phyloP scores from a whole-genome alignment of 2,888 invertebrate species.

The Sisyra terminalis region DNA sequence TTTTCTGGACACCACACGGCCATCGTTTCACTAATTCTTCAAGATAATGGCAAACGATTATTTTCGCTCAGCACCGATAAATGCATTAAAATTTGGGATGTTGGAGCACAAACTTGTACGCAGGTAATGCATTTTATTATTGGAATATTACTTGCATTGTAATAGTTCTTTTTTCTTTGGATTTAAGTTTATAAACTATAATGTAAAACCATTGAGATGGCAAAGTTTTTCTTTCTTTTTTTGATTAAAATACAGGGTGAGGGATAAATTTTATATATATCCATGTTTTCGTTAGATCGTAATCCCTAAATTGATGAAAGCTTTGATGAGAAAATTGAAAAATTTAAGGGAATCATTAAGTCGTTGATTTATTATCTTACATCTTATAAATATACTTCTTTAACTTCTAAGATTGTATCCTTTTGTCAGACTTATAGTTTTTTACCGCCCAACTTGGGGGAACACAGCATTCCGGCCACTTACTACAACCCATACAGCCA shows the following conservation, averaged over 20 bases:
- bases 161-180: background rate
- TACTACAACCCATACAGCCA: conserved; percentile 49
- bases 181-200: background rate
- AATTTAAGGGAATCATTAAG: background rate
- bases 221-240: background rate
- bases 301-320: background rate
- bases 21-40: conserved; percentile 47
- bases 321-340: background rate
- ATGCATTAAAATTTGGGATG: conserved; percentile 62
- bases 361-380: background rate
- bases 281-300: background rate
- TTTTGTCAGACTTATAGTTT: conserved; percentile 42
- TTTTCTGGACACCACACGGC: conserved; percentile 55
- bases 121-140: conserved; percentile 29
- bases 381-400: background rate
- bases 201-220: background rate
- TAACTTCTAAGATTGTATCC: no score
- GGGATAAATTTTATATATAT: no score
- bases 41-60: conserved; percentile 43
- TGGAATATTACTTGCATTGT: background rate
- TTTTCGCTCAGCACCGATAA: conserved; percentile 59
- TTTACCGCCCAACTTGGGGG: conserved; percentile 41
- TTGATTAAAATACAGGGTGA: no score
- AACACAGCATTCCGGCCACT: conserved; percentile 38
- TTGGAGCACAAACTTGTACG: conserved; percentile 43